Evolutionary conservation across 2,797 vertebrate species (phyloP).

Genomic region (Octomys mimax): DNA sequence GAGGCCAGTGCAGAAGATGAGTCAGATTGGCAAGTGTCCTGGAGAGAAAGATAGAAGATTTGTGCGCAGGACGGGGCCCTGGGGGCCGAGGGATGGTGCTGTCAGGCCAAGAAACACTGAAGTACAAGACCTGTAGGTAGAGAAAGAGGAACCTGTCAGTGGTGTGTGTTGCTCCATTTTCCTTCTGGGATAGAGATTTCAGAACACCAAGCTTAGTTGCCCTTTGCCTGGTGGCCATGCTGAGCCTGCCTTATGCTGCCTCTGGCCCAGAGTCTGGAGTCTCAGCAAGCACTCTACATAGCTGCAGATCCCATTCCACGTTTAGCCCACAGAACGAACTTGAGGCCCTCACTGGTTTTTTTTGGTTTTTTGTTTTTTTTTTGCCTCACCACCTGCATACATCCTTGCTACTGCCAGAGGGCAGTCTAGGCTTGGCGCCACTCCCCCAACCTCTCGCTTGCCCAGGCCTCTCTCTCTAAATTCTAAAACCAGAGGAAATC

Average conservation of each 20-base stretch:
- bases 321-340: background rate
- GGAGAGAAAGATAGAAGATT: background rate
- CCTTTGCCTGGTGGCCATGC: background rate
- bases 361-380: background rate
- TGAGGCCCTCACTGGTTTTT: background rate
- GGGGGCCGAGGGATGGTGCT: background rate
- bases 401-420: background rate
- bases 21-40: conserved; percentile 1
- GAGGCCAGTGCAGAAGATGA: conserved; percentile 68
- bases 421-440: background rate
- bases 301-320: background rate
- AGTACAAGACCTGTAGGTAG: conserved; percentile 17
- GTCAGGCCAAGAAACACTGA: background rate
- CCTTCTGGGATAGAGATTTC: background rate
- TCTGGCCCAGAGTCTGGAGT: background rate
- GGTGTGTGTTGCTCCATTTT: background rate
- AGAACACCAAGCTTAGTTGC: background rate
- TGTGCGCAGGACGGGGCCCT: background rate
- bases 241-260: background rate
- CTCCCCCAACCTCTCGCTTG: background rate
- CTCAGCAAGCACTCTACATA: background rate
- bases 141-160: background rate
- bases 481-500: background rate
- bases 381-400: background rate
- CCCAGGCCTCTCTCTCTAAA: background rate